These are phyloP conservation scores for Geococcyx californianus DNA, from an alignment of 2,113 vertebrate species.

Conservation along the genomic window DNA sequence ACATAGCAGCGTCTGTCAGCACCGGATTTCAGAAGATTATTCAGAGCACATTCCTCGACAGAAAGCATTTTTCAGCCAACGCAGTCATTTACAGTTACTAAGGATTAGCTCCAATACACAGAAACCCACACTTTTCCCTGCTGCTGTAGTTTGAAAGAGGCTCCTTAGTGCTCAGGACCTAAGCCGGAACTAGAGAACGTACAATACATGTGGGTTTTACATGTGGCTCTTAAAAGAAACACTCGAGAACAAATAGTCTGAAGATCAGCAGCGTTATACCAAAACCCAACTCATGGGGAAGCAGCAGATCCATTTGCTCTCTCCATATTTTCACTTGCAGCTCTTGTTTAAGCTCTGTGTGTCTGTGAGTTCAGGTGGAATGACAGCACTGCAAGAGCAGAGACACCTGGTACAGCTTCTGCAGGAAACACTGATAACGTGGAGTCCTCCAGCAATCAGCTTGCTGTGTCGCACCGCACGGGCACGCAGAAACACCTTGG, in stretches of 20 bases:
- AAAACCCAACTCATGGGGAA: neutral
- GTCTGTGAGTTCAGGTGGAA: neutral
- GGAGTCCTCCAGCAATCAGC: neutral
- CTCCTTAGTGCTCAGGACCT: neutral
- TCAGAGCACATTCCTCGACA: constrained; percentile 76
- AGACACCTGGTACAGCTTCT: neutral
- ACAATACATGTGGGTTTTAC: neutral
- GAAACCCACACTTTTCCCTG: neutral
- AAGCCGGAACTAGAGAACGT: neutral
- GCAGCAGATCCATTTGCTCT: neutral
- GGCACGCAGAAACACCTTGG: neutral
- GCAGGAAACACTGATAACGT: accelerated
- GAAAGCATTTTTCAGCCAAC: constrained; percentile 78
- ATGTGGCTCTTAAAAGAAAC: neutral
- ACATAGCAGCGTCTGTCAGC: constrained; percentile 84
- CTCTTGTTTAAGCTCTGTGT: neutral
- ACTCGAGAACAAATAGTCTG: neutral
- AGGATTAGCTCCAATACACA: constrained; percentile 52
- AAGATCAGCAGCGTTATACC: neutral
- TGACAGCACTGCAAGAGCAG: accelerated
- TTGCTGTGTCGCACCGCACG: neutral
- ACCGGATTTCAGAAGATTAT: constrained; percentile 78
- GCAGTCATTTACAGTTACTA: constrained; percentile 65
- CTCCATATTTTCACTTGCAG: neutral
- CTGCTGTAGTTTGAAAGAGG: neutral